Conservation (phyloP, 2,797 vertebrate genomes). For the Eremophila alpestris region DNA sequence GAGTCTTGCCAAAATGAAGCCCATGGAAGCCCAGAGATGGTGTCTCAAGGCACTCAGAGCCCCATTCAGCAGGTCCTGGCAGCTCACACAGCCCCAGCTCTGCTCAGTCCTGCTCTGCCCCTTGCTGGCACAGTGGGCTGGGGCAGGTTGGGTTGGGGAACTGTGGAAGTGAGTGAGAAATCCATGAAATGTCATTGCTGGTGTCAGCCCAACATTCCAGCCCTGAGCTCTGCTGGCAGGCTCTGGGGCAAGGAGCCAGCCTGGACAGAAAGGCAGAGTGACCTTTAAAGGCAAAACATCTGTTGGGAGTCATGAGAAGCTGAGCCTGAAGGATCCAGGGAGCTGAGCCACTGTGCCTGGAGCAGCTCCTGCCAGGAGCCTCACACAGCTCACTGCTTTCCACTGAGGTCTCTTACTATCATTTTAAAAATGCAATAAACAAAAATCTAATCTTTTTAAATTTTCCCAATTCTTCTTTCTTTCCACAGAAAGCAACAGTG, state of each 20-base stretch:
- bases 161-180: neutral
- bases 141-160: neutral
- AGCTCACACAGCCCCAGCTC: neutral
- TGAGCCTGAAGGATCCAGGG: neutral
- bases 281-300: slow-evolving; percentile 47
- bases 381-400: neutral
- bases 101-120: neutral
- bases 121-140: rapidly evolving
- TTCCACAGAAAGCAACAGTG: neutral
- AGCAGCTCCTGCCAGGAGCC: neutral
- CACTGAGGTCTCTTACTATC: rapidly evolving
- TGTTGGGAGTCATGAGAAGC: neutral
- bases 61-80: rapidly evolving
- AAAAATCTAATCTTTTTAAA: rapidly evolving
- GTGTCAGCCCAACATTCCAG: neutral
- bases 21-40: rapidly evolving
- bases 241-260: neutral
- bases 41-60: neutral
- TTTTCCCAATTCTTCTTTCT: neutral
- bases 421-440: neutral
- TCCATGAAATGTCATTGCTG: neutral
- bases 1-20: neutral
- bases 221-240: neutral
- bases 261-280: neutral
- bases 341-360: neutral